Evolutionary conservation across 2,888 invertebrate genomes (phyloP), one percentile per base, ranked within the genome.

Genomic region (Erebia epiphron): DNA sequence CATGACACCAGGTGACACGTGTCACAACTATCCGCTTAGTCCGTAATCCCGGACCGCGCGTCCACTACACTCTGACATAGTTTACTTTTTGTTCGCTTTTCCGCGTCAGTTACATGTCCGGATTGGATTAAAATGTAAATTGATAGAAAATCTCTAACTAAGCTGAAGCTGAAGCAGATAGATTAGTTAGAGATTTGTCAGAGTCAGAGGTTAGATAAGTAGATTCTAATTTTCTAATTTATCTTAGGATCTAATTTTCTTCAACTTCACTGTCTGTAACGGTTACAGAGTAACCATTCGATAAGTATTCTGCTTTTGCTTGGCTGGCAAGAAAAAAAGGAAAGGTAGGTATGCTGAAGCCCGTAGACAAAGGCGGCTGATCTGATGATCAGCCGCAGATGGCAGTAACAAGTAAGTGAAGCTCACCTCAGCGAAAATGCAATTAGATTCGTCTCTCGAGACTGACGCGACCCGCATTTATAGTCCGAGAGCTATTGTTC

Each of bases 371-470:
- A 61, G 77, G 78, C 26, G 80, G 80, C 84, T 82, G 80, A 83
- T 80, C 80, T 79, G 83, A 84, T 84, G 82, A 87, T 86, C 82
- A 77, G 81, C 74, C 77, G 73, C 76, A 79, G 80, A 76, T 79
- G 80, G 79, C 81, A 80, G 84, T 85, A 88, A 88, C 88, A 89
- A 87, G 86, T 85, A 85, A 86, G 80, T 79, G 83, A 80, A 83
- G 84, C 88, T 86, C 89, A 91, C 91, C 91, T 91, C 91, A 91
- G 90, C 90, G 79, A 87, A 85, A 91, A 92, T 88, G 88, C 91
- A 90, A 91, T 91, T 90, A 91, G 86, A 89, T 91, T 83, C 81
- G 85, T 88, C 91, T 89, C 91, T 74, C 70, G 91, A 88, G 91
- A 89, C 86, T 82, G 82, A 85, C 82, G 83, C 78, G 82, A 82